Conservation (phyloP, 2,797 vertebrate genomes). For the Coluber constrictor region DNA sequence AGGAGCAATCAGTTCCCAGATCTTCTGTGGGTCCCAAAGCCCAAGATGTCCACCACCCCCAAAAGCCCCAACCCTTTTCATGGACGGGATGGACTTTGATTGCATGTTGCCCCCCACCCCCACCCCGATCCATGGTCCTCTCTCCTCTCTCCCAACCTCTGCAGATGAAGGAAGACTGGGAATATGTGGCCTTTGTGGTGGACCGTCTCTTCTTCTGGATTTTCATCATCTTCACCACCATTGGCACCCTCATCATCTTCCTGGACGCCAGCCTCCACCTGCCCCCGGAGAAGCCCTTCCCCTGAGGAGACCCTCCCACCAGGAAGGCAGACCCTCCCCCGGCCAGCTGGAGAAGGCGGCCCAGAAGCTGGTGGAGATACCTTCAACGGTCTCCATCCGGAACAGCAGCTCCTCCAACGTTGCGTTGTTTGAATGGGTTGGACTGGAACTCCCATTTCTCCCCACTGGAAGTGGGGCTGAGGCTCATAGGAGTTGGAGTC, state of each 20-base stretch:
- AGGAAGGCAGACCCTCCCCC: no score
- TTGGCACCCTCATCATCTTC: slow-evolving; percentile 83
- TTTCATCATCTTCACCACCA: slow-evolving; percentile 42
- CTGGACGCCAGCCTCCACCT: slow-evolving; percentile 80
- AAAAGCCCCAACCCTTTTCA: background rate
- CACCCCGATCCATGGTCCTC: background rate
- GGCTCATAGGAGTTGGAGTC: background rate
- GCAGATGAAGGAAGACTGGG: slow-evolving; percentile 79
- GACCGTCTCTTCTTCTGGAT: slow-evolving; percentile 76
- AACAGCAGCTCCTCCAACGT: background rate
- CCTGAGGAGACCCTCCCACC: background rate
- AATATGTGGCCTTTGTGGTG: slow-evolving; percentile 83
- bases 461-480: background rate
- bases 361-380: background rate
- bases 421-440: background rate
- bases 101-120: background rate
- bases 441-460: background rate
- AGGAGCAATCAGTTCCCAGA: background rate
- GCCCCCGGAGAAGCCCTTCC: slow-evolving; percentile 14
- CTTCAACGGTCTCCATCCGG: background rate
- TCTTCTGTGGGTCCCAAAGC: background rate
- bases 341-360: no score
- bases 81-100: background rate
- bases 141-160: background rate
- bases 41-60: background rate